Evolutionary conservation across 2,113 vertebrate genomes (phyloP).

Genomic region (Tamias sibiricus): DNA sequence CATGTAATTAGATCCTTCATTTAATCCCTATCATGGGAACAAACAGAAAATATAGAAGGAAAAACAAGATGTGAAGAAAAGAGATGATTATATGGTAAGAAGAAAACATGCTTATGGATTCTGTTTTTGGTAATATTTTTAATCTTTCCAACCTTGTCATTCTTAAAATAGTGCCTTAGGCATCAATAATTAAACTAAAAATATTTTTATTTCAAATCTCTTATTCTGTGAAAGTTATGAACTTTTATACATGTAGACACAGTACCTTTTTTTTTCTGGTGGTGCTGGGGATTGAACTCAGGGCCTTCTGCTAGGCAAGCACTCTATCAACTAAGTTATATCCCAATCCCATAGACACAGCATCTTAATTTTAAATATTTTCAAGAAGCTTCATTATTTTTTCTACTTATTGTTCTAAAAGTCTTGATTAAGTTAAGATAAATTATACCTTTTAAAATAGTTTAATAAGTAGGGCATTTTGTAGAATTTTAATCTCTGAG

Average conservation of each 20-base stretch:
- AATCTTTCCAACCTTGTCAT: neutral
- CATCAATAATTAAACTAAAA: constrained; percentile 39
- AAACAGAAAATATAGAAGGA: neutral
- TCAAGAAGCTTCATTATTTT: neutral
- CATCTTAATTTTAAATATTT: constrained; percentile 28
- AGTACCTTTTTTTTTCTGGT: no score
- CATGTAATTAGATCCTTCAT: constrained; percentile 50
- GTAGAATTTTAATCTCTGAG: constrained; percentile 4
- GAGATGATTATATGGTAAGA: neutral
- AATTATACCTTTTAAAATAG: constrained; percentile 16
- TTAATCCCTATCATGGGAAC: constrained; percentile 35
- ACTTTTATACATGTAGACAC: neutral
- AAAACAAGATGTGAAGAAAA: constrained; percentile 27
- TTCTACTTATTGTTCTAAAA: constrained; percentile 29
- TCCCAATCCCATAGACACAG: no score
- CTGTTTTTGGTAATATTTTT: neutral
- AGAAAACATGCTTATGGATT: neutral
- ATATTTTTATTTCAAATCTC: constrained; percentile 33
- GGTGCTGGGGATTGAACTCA: no score
- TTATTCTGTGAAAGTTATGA: neutral
- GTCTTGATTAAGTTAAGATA: neutral
- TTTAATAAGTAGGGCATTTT: neutral
- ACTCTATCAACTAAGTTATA: no score
- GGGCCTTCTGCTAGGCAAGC: no score
- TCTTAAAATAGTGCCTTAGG: neutral